Evolutionary conservation across 2,797 vertebrate species (phyloP).

Genomic region (Urosaurus nigricauda): DNA sequence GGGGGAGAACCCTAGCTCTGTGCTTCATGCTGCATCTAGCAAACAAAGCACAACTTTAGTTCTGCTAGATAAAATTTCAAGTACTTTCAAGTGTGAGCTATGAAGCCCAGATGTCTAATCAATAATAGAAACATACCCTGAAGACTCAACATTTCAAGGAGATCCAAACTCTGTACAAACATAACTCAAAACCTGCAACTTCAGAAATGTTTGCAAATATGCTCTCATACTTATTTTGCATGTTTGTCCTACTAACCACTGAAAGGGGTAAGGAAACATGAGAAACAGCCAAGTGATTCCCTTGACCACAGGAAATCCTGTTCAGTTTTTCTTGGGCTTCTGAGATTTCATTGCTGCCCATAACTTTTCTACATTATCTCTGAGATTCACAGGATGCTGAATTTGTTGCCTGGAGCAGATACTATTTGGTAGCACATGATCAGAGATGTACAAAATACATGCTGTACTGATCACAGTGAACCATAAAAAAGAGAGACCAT

Average conservation of each 20-base stretch:
- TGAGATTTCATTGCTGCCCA: constrained; percentile 3
- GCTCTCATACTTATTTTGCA: neutral
- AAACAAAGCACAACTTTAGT: neutral
- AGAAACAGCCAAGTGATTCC: neutral
- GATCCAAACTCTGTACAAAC: neutral
- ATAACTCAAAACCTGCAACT: neutral
- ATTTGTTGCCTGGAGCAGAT: neutral
- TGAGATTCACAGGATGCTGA: neutral
- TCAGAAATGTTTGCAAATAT: neutral
- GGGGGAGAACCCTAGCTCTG: neutral
- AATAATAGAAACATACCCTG: neutral
- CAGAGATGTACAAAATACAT: neutral
- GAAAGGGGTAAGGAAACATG: neutral
- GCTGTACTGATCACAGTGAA: neutral
- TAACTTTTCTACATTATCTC: neutral
- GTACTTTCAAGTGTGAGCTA: neutral
- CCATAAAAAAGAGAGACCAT: neutral
- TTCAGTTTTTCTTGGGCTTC: neutral
- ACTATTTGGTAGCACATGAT: neutral
- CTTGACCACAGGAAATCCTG: constrained; percentile 5
- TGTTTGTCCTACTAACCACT: neutral
- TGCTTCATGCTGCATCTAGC: neutral
- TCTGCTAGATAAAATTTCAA: neutral
- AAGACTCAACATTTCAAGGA: neutral
- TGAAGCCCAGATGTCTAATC: neutral